Evolutionary conservation across 2,888 invertebrate genomes (phyloP).

Genomic region (Cheilosia urbana): DNA sequence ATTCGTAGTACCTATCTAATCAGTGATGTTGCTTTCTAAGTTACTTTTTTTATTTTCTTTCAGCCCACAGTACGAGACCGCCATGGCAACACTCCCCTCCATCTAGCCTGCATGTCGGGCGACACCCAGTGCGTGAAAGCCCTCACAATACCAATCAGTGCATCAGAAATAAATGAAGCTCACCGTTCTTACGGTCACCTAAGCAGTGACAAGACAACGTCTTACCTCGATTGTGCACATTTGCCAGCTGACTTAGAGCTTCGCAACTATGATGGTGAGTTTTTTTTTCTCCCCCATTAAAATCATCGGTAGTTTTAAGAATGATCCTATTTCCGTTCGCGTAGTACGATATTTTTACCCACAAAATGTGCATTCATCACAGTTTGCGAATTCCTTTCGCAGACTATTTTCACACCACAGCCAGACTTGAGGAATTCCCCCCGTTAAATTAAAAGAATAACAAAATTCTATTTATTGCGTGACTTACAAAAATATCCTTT

Average conservation of each 20-base stretch:
- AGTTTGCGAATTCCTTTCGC: constrained; percentile 27
- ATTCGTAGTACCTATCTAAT: too few relatives aligned
- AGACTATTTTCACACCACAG: constrained; percentile 53
- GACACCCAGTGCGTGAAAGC: constrained; percentile 89
- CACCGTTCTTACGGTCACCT: constrained; percentile 82
- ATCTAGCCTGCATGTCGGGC: constrained; percentile 90
- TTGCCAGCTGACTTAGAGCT: constrained; percentile 89
- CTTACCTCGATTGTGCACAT: constrained; percentile 81
- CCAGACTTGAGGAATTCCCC: constrained; percentile 59
- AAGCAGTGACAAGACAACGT: constrained; percentile 81
- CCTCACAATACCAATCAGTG: constrained; percentile 88
- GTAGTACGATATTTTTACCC: constrained; percentile 41
- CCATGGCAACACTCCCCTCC: constrained; percentile 93
- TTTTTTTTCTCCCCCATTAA: neutral
- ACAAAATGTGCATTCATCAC: constrained; percentile 31
- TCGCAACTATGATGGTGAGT: constrained; percentile 93
- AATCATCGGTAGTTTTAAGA: neutral
- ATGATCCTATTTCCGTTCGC: constrained; percentile 25
- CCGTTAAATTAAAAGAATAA: neutral
- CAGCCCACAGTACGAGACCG: constrained; percentile 87
- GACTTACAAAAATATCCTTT: constrained; percentile 63
- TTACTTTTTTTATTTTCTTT: constrained; percentile 18
- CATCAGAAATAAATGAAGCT: constrained; percentile 84
- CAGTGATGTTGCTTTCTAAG: too few relatives aligned
- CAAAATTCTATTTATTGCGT: constrained; percentile 64